Conservation (phyloP, 2,888 invertebrate species). For the Melieria crassipennis region DNA sequence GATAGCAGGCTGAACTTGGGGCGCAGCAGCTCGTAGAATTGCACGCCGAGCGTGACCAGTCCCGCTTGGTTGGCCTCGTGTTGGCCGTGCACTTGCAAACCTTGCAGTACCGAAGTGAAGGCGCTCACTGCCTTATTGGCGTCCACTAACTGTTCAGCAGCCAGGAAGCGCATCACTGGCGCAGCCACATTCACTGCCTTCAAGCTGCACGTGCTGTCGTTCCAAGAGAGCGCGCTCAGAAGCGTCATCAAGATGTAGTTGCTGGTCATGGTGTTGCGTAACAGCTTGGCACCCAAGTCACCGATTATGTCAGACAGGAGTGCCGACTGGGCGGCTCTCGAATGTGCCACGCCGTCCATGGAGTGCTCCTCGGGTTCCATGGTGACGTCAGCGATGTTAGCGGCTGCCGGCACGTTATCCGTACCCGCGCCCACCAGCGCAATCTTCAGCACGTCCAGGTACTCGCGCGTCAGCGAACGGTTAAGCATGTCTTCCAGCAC, state of each 20-base stretch:
- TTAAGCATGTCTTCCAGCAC: slow-evolving; percentile 88
- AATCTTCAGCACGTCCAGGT: slow-evolving; percentile 82
- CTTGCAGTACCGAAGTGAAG: slow-evolving; percentile 80
- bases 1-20: slow-evolving; percentile 77
- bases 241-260: slow-evolving; percentile 74
- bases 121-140: slow-evolving; percentile 77
- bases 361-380: slow-evolving; percentile 76
- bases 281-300: slow-evolving; percentile 80
- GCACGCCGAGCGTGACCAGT: slow-evolving; percentile 81
- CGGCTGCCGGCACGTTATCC: slow-evolving; percentile 38
- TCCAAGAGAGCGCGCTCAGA: slow-evolving; percentile 80
- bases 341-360: slow-evolving; percentile 74
- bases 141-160: slow-evolving; percentile 72
- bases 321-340: slow-evolving; percentile 66
- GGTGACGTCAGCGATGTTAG: slow-evolving; percentile 56
- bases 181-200: slow-evolving; percentile 81
- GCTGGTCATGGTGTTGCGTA: slow-evolving; percentile 74
- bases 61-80: slow-evolving; percentile 88
- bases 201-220: slow-evolving; percentile 83
- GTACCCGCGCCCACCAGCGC: slow-evolving; percentile 70
- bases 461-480: slow-evolving; percentile 86
- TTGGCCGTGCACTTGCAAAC: slow-evolving; percentile 87
- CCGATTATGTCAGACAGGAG: slow-evolving; percentile 79
- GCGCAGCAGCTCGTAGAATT: slow-evolving; percentile 84
- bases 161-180: slow-evolving; percentile 76